Evolutionary conservation across 2,888 invertebrate genomes (phyloP).

Genomic region (Sycophila texana): DNA sequence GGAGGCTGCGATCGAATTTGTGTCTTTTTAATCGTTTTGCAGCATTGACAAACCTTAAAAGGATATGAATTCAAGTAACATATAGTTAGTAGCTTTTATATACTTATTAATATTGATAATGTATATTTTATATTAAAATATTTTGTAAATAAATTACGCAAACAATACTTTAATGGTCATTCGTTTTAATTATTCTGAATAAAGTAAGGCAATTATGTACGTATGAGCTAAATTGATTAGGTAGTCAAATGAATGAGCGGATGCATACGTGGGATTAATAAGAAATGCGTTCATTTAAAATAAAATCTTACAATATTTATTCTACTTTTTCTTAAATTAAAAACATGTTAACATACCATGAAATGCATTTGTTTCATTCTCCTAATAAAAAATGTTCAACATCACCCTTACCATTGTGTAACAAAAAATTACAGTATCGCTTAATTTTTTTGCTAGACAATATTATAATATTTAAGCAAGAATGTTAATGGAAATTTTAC

Average conservation of each 20-base stretch:
- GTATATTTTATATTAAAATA: slow-evolving; percentile 53
- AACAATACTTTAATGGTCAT: slow-evolving; percentile 5
- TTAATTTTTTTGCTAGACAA: too few relatives aligned
- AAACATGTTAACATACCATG: slow-evolving; percentile 31
- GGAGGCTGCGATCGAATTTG: slow-evolving; percentile 26
- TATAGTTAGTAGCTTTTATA: slow-evolving; percentile 38
- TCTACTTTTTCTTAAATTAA: slow-evolving; percentile 37
- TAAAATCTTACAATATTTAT: slow-evolving; percentile 21
- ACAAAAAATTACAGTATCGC: slow-evolving; percentile 37
- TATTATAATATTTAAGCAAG: too few relatives aligned
- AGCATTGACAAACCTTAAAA: slow-evolving; percentile 28
- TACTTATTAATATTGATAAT: slow-evolving; percentile 45
- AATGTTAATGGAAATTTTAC: too few relatives aligned
- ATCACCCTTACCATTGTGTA: slow-evolving; percentile 50
- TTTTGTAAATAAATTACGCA: slow-evolving; percentile 53
- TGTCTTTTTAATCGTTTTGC: slow-evolving; percentile 45
- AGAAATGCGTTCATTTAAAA: background rate
- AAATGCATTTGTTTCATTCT: slow-evolving; percentile 31
- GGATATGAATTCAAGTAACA: slow-evolving; percentile 42
- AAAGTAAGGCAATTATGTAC: background rate
- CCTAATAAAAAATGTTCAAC: slow-evolving; percentile 26
- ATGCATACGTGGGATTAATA: background rate
- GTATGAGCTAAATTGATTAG: background rate
- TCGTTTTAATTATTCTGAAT: background rate
- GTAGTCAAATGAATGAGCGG: background rate